Evolutionary conservation across 2,888 invertebrate genomes (phyloP), one percentile per base, ranked within the genome.

Genomic region (Fragum whitleyi): DNA sequence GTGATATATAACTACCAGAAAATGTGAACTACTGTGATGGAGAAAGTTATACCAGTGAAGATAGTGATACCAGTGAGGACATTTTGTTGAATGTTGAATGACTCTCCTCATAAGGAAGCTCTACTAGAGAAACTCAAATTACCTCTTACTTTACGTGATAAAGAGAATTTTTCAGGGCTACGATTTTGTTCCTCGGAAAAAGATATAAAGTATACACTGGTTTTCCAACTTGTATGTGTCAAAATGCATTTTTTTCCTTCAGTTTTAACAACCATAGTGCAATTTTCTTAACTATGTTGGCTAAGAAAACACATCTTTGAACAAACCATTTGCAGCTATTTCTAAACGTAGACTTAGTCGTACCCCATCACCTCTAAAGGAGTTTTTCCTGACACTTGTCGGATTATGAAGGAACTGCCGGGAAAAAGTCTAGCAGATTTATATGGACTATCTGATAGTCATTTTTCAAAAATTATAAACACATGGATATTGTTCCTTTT

Each of bases 1-100:
- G n/a, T n/a, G n/a, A n/a, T n/a, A n/a, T n/a, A n/a, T n/a, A n/a
- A n/a, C n/a, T n/a, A n/a, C n/a, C n/a, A n/a, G n/a, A n/a, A n/a
- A n/a, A n/a, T n/a, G n/a, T n/a, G n/a, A n/a, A n/a, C n/a, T n/a
- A n/a, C n/a, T n/a, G n/a, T 53, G n/a, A n/a, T n/a, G n/a, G n/a
- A n/a, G n/a, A n/a, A n/a, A n/a, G n/a, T n/a, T n/a, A n/a, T n/a
- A n/a, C n/a, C n/a, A n/a, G n/a, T n/a, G n/a, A n/a, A n/a, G n/a
- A n/a, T n/a, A n/a, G n/a, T n/a, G n/a, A n/a, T n/a, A 55, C 75
- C n/a, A 69, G 28, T 39, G 61, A 75, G 9, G 75, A 75, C 59
- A 75, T 68, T 28, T 57, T 75, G 11, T 1, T 42, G 59, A 42
- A 75, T 2, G 21, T 75, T 42, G 70, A 76, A 70, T 47, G 61